Percentiles rank a stretch among this genome's conserved stretches.
phyloP scores from a whole-genome alignment of 1,140 invertebrate species.

The Caerostris darwini region DNA sequence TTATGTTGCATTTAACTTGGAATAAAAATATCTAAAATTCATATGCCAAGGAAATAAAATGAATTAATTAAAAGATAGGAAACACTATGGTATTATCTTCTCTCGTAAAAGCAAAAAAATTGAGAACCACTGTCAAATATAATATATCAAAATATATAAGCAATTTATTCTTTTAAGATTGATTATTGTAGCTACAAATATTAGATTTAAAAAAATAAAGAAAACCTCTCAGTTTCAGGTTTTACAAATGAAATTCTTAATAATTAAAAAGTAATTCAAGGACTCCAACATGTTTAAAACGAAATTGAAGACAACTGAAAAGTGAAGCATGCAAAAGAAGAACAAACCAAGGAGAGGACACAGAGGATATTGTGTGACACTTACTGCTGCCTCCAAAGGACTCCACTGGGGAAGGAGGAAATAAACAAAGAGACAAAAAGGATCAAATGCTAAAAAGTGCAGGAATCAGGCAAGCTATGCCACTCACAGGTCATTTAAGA shows the following conservation, averaged over 20 bases:
- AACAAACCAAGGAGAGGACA: slow-evolving; percentile 57
- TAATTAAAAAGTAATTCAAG: not conserved
- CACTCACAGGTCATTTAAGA: slow-evolving; percentile 28
- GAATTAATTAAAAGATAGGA: no score
- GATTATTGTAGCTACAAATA: no score
- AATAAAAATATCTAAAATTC: no score
- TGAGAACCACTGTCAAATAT: no score
- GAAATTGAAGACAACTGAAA: not conserved
- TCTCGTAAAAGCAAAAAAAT: no score
- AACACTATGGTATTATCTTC: no score
- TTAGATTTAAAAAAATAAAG: not conserved
- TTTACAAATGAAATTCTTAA: not conserved
- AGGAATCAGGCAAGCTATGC: slow-evolving; percentile 77
- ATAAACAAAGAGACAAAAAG: slow-evolving; percentile 74
- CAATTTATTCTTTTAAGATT: no score
- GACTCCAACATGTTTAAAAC: not conserved
- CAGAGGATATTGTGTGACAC: slow-evolving; percentile 75
- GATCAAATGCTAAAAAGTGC: slow-evolving; percentile 77
- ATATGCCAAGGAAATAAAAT: no score
- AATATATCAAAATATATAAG: no score
- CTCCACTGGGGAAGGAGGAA: slow-evolving; percentile 76
- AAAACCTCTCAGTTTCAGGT: not conserved
- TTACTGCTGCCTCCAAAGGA: slow-evolving; percentile 78
- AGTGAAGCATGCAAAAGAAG: slow-evolving; percentile 33
- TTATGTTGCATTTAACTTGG: no score